phyloP scores from a whole-genome alignment of 30 jellyfish, hydroid and myxozoan genomes.

The Aurelia aurita complex sp. Pacific region DNA sequence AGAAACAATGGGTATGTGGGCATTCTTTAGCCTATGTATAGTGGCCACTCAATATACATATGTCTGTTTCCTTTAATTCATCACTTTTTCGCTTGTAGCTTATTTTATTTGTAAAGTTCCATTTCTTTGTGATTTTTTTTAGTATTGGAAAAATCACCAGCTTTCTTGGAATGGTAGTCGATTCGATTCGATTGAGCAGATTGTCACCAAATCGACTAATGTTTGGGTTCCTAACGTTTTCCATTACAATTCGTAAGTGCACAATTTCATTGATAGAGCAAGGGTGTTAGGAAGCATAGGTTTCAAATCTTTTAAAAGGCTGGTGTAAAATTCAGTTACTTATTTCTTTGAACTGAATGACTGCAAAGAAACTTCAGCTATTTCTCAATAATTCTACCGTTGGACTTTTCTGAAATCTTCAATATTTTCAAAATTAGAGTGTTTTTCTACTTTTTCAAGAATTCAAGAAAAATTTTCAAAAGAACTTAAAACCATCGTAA shows the following conservation, averaged over 20 bases:
- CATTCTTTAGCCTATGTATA: too few relatives aligned
- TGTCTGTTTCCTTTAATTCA: background rate
- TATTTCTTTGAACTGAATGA: too few relatives aligned
- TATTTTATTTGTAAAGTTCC: background rate
- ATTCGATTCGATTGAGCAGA: constrained; percentile 3
- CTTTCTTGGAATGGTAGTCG: constrained; percentile 31
- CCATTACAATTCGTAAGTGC: constrained; percentile 5
- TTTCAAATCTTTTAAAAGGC: background rate
- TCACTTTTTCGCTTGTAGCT: background rate
- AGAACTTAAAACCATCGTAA: too few relatives aligned
- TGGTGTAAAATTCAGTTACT: too few relatives aligned
- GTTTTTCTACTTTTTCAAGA: too few relatives aligned
- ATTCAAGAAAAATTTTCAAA: too few relatives aligned
- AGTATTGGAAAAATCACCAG: constrained; percentile 46
- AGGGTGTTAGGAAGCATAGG: background rate
- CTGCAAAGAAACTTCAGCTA: too few relatives aligned
- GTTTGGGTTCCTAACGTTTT: constrained; percentile 20
- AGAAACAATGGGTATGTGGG: too few relatives aligned
- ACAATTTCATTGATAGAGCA: background rate
- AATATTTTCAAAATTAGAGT: too few relatives aligned
- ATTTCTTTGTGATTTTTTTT: background rate
- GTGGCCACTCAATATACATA: too few relatives aligned
- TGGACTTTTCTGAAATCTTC: too few relatives aligned
- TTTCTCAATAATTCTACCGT: too few relatives aligned
- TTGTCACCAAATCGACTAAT: background rate